Evolutionary conservation across 1,140 invertebrate species (phyloP).

Genomic region (Diorhabda sublineata): DNA sequence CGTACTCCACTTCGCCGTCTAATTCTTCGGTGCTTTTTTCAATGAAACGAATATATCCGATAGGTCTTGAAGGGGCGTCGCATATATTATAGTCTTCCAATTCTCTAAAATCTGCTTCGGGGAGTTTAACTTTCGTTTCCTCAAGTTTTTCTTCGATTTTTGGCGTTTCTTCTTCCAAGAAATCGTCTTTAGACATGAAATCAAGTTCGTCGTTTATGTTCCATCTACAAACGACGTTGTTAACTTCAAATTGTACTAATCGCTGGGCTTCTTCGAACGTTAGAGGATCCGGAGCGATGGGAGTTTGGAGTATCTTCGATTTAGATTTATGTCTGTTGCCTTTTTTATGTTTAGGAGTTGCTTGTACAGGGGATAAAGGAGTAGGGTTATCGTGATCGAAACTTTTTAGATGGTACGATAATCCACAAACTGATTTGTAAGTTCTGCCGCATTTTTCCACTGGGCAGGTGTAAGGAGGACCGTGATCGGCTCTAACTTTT

Average conservation of each 20-base stretch:
- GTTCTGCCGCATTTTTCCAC: conserved; percentile 76
- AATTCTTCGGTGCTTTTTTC: conserved; percentile 92
- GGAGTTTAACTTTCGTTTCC: conserved; percentile 57
- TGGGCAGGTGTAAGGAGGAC: conserved; percentile 81
- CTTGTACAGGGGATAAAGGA: conserved; percentile 31
- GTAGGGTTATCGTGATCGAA: conserved; percentile 73
- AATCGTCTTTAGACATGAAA: conserved; percentile 62
- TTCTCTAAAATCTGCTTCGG: conserved; percentile 78
- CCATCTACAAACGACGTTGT: conserved; percentile 55
- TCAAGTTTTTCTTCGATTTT: conserved; percentile 33
- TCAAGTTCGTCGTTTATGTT: conserved; percentile 58
- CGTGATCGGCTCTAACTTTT: conserved; percentile 70
- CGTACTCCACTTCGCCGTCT: conserved; percentile 93
- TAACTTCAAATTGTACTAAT: conserved; percentile 79
- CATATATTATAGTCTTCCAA: conserved; percentile 72
- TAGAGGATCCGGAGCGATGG: conserved; percentile 55
- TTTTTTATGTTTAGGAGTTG: conserved; percentile 51
- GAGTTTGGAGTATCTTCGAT: conserved; percentile 44
- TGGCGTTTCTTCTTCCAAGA: conserved; percentile 50
- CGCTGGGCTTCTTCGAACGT: conserved; percentile 76
- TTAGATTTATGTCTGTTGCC: conserved; percentile 39
- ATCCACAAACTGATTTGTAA: conserved; percentile 79
- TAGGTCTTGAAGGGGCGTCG: conserved; percentile 73
- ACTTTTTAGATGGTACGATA: conserved; percentile 81
- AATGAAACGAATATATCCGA: conserved; percentile 85